Percentiles rank a stretch among this genome's conserved stretches.
phyloP scores from a whole-genome alignment of 2,797 vertebrate genomes.

The Phrynocephalus guinanensis region DNA sequence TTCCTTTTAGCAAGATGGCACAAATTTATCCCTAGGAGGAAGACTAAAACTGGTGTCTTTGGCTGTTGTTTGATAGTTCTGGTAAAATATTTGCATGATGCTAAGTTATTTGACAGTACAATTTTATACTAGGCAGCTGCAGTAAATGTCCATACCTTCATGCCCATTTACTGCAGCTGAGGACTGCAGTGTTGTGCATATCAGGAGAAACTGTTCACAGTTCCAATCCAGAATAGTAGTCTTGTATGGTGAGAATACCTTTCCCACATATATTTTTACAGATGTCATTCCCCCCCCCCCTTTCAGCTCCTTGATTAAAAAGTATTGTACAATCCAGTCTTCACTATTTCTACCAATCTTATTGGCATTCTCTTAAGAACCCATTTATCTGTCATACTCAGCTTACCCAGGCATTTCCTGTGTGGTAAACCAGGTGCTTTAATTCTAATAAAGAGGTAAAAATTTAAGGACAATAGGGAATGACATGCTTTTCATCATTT shows the following conservation, averaged over 20 bases:
- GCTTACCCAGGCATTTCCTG: neutral
- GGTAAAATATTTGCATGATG: constrained; percentile 6
- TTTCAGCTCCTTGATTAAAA: neutral
- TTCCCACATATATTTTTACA: neutral
- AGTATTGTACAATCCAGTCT: neutral
- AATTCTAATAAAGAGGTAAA: neutral
- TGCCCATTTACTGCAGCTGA: constrained; percentile 44
- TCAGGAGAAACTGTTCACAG: constrained; percentile 14
- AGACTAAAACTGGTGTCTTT: neutral
- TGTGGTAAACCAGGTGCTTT: neutral
- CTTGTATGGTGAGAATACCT: constrained; percentile 10
- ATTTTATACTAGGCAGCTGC: constrained; percentile 44
- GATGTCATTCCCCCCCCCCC: neutral
- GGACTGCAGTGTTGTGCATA: constrained; percentile 11
- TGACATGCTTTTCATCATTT: neutral
- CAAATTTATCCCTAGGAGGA: neutral
- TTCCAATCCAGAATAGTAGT: constrained; percentile 18
- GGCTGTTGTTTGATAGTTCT: neutral
- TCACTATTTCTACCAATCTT: neutral
- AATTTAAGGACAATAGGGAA: neutral
- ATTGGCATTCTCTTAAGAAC: neutral
- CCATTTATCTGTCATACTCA: neutral
- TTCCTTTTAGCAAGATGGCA: neutral
- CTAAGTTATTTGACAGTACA: constrained; percentile 43
- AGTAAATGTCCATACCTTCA: constrained; percentile 33